Base-by-base conservation (phyloP, 2,797 vertebrate species). In the Helostoma temminkii region DNA sequence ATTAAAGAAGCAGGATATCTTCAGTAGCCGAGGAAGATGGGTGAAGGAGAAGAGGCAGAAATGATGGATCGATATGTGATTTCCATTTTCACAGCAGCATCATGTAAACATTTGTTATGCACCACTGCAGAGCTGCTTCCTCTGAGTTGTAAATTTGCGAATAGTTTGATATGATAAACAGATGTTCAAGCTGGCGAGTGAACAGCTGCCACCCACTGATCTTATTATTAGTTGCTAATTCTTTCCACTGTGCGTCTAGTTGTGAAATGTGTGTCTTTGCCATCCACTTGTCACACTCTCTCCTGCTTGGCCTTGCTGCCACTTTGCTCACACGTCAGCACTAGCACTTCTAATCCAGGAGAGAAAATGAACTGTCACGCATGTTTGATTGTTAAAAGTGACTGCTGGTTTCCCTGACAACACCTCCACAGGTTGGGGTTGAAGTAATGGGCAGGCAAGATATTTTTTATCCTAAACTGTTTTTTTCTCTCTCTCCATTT, bases 171-270 rank as follows among this genome's bases (percentile, higher is more conserved):
- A 21, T 34, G 60, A 73, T 58, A 81, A 86, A 70, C 84, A 90
- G 80, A 80, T 81, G 80, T 77, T 87, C 1, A 43, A 18, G 75
- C 78, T 58, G 77, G 52, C 9, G 72, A 73, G 79, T 15, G 67
- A 90, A 70, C 86, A 89, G 71, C 82, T 88, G 89, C 83, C 72
- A 54, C 80, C 76, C 30, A 8, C 76, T 81, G 85, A 84, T 82
- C 81, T 83, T 78, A 77, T 87, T 81, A 86, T 78, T 41, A 63
- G 52, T 37, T 65, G 74, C 73, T 88, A 82, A 88, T 88, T 84
- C 63, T 62, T 66, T 37, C 74, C 66, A 47, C 76, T 41, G 55
- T 15, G 64, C 76, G 48, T 77, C 54, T 1, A 67, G 74, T 84
- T 60, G 74, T 66, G 82, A 64, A 53, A 41, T 19, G 74, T 70